Conservation (phyloP, 2,888 invertebrate species). For the Noctua pronuba region DNA sequence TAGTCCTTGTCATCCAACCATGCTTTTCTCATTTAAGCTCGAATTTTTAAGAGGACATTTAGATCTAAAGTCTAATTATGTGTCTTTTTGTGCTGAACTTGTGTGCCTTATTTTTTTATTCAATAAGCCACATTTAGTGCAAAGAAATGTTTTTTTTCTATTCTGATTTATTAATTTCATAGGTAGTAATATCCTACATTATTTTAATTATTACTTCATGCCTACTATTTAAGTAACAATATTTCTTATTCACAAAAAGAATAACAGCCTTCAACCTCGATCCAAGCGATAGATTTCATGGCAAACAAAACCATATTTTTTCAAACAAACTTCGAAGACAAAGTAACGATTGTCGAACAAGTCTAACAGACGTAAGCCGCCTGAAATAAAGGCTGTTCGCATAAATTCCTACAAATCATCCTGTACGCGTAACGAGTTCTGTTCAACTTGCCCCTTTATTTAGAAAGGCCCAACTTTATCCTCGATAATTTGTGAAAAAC, state of each 20-base stretch:
- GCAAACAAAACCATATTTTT: constrained; percentile 29
- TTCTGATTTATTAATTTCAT: neutral
- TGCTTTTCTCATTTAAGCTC: neutral
- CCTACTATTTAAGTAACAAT: neutral
- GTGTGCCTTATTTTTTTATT: neutral
- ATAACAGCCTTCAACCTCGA: neutral
- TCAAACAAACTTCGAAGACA: constrained; percentile 31
- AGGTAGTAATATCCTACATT: no score
- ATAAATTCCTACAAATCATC: constrained; percentile 56
- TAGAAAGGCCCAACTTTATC: constrained; percentile 56
- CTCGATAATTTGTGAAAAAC: constrained; percentile 23
- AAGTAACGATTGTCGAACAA: constrained; percentile 45
- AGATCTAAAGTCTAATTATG: neutral
- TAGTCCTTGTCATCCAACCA: neutral
- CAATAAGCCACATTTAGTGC: neutral
- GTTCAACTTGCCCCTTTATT: constrained; percentile 48
- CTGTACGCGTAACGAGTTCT: constrained; percentile 58
- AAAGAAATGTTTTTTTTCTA: neutral
- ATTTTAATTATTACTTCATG: neutral
- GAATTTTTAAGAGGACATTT: neutral
- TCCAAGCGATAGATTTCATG: neutral
- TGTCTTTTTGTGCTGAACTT: neutral
- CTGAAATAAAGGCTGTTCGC: constrained; percentile 45
- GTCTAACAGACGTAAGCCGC: constrained; percentile 44
- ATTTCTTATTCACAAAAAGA: neutral